Percentiles rank a stretch among this genome's conserved stretches.
Conservation (phyloP, 2,113 vertebrate species). For the Stigmatopora argus region DNA sequence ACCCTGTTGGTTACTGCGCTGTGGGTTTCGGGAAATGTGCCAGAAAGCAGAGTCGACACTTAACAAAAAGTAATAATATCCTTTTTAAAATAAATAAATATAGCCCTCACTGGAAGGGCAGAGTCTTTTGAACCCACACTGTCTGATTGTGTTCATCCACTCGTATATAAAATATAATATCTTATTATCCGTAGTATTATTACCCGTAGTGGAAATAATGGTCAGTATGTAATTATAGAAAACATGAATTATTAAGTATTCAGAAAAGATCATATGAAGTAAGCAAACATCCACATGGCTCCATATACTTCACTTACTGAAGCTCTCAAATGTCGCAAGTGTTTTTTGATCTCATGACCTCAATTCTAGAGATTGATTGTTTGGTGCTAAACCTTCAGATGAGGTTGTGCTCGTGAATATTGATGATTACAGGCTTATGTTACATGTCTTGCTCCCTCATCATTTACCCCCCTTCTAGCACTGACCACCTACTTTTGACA, state of each 20-base stretch:
- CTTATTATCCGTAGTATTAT: too few relatives aligned
- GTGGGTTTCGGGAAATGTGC: too few relatives aligned
- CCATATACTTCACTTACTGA: neutral
- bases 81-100: too few relatives aligned
- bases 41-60: too few relatives aligned
- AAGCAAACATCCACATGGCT: neutral
- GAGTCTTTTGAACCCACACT: too few relatives aligned
- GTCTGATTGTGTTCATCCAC: too few relatives aligned
- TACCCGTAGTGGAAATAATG: too few relatives aligned
- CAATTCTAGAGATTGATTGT: neutral
- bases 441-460: conserved; percentile 46
- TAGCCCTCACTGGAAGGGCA: too few relatives aligned
- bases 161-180: too few relatives aligned
- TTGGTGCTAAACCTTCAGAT: conserved; percentile 6
- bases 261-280: neutral
- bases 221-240: neutral
- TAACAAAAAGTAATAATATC: too few relatives aligned
- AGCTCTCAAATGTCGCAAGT: neutral
- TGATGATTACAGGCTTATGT: conserved; percentile 60
- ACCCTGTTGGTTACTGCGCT: too few relatives aligned
- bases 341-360: neutral
- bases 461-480: conserved; percentile 34
- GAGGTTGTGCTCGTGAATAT: conserved; percentile 48
- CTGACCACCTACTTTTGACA: conserved; percentile 58
- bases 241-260: neutral